Conservation (phyloP, 1,140 invertebrate species). For the Bursaphelenchus mucronatus region DNA sequence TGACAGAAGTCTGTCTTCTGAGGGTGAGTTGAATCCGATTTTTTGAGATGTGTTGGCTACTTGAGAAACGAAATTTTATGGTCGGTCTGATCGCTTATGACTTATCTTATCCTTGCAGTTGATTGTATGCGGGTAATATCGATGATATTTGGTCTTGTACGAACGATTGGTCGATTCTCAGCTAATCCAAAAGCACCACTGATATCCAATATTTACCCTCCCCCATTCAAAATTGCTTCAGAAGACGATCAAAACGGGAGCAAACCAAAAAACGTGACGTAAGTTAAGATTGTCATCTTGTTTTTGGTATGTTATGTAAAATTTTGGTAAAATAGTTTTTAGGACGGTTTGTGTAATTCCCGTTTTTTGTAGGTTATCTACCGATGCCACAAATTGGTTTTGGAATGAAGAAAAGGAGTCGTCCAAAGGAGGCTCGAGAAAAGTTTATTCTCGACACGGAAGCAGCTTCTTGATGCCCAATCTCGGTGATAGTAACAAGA, state of each 20-base stretch:
- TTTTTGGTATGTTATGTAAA: slow-evolving; percentile 10
- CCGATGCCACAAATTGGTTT: slow-evolving; percentile 52
- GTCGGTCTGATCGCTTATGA: no score
- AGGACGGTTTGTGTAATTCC: slow-evolving; percentile 5
- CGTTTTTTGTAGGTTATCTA: slow-evolving; percentile 42
- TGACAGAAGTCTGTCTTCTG: neutral
- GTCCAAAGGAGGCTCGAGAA: slow-evolving; percentile 15
- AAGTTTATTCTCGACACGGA: slow-evolving; percentile 49
- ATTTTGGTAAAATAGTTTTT: slow-evolving; percentile 10
- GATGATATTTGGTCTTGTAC: slow-evolving; percentile 51
- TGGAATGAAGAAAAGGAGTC: slow-evolving; percentile 42
- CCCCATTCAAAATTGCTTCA: slow-evolving; percentile 33
- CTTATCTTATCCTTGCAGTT: slow-evolving; percentile 37
- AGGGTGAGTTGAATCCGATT: no score
- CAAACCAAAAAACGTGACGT: neutral
- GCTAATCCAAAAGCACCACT: slow-evolving; percentile 27
- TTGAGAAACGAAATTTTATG: no score
- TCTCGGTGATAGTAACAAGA: neutral
- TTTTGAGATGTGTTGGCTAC: no score
- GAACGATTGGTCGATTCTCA: slow-evolving; percentile 43
- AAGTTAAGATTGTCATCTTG: slow-evolving; percentile 15
- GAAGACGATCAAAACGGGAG: slow-evolving; percentile 7
- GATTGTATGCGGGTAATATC: slow-evolving; percentile 50
- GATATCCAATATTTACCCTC: slow-evolving; percentile 45
- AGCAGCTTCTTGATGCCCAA: slow-evolving; percentile 46